Evolutionary conservation across 2,888 invertebrate species (phyloP).

Genomic region (Andrena marginata): DNA sequence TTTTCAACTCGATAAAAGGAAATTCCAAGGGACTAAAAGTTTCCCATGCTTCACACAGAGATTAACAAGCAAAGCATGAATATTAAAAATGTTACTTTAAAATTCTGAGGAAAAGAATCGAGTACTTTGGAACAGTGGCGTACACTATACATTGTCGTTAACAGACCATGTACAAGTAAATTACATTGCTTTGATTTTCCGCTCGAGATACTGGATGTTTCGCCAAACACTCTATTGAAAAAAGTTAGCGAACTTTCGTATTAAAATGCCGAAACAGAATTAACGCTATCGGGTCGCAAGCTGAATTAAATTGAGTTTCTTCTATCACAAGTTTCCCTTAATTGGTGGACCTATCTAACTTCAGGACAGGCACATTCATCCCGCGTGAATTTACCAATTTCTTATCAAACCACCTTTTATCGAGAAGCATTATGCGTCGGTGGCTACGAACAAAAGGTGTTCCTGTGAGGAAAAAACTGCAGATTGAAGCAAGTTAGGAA

Average conservation of each 20-base stretch:
- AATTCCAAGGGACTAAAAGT: too few relatives aligned
- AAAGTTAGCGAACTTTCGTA: slow-evolving; percentile 7
- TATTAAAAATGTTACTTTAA: too few relatives aligned
- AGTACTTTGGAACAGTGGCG: too few relatives aligned
- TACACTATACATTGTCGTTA: too few relatives aligned
- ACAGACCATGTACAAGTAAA: too few relatives aligned
- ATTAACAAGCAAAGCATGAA: too few relatives aligned
- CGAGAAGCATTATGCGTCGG: slow-evolving; percentile 46
- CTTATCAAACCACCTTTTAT: slow-evolving; percentile 41
- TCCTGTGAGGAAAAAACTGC: slow-evolving; percentile 36
- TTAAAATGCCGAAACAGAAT: slow-evolving; percentile 23
- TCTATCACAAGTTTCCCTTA: slow-evolving; percentile 29
- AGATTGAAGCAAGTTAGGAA: slow-evolving; percentile 36
- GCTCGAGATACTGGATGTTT: too few relatives aligned
- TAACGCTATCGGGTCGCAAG: slow-evolving; percentile 22
- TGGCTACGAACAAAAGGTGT: slow-evolving; percentile 49
- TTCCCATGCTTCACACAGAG: too few relatives aligned
- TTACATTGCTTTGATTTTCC: too few relatives aligned
- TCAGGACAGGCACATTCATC: slow-evolving; percentile 9
- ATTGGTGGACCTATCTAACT: slow-evolving; percentile 25
- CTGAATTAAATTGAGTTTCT: slow-evolving; percentile 40
- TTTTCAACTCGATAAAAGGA: too few relatives aligned
- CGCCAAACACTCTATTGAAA: neutral
- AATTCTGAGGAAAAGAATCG: too few relatives aligned
- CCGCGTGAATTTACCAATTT: slow-evolving; percentile 46